These are phyloP conservation scores for Schizotus pectinicornis DNA, from an alignment of 2,888 invertebrate genomes.

Conservation along the genomic window DNA sequence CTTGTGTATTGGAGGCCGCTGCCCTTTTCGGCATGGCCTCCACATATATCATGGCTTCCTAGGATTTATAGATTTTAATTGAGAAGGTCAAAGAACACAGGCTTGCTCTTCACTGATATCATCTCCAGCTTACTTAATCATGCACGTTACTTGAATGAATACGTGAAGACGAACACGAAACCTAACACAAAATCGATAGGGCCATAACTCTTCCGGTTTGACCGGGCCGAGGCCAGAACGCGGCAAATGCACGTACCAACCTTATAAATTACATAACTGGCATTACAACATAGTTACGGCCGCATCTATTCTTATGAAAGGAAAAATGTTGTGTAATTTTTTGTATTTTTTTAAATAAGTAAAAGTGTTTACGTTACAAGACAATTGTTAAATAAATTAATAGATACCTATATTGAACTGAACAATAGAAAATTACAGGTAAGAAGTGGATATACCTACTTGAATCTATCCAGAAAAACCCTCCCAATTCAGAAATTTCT, in stretches of 20 bases:
- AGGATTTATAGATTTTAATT: constrained; percentile 30
- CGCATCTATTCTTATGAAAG: no score
- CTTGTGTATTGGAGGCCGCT: constrained; percentile 53
- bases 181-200: not conserved
- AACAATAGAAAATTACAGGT: no score
- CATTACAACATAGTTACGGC: not conserved
- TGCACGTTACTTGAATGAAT: not conserved
- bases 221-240: not conserved
- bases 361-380: no score
- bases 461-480: no score
- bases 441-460: no score
- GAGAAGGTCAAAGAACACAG: constrained; percentile 18
- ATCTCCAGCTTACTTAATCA: constrained; percentile 11
- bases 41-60: constrained; percentile 56
- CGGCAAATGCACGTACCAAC: not conserved
- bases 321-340: no score
- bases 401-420: no score
- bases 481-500: no score
- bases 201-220: not conserved
- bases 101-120: not conserved
- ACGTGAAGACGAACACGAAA: not conserved
- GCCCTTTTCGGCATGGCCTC: constrained; percentile 59
- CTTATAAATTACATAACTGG: no score
- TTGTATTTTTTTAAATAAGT: no score
- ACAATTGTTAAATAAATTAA: no score